A percentile compares a stretch with the other conserved stretches of the same genome.
Evolutionary conservation across 2,888 invertebrate genomes (phyloP).

Genomic region (Notodonta dromedarius): DNA sequence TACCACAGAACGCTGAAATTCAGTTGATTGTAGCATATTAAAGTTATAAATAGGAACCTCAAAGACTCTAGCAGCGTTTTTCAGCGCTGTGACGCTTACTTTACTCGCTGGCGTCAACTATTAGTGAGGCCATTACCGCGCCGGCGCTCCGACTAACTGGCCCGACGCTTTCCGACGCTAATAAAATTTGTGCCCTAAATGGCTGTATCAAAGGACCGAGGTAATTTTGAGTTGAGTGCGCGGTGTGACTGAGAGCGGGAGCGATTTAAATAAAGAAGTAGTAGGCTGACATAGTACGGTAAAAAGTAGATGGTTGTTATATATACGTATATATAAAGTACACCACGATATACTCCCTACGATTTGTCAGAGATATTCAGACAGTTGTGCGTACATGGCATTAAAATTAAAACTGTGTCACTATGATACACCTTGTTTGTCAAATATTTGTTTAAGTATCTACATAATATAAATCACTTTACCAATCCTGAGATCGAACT

Average conservation of each 20-base stretch:
- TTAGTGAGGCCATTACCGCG: conserved; percentile 38
- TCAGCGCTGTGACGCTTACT: conserved; percentile 35
- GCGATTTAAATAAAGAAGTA: not conserved
- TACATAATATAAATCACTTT: too few species aligned
- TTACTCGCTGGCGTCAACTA: conserved; percentile 26
- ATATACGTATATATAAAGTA: not conserved
- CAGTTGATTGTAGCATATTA: not conserved
- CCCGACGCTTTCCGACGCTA: conserved; percentile 45
- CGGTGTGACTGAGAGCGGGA: conserved; percentile 14
- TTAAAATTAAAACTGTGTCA: too few species aligned
- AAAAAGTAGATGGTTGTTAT: too few species aligned
- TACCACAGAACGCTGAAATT: not conserved
- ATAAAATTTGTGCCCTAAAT: conserved; percentile 61
- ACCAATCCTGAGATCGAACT: too few species aligned
- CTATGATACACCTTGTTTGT: too few species aligned
- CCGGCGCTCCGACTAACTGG: conserved; percentile 27
- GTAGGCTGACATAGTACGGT: not conserved
- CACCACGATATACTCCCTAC: not conserved
- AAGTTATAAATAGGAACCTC: too few species aligned
- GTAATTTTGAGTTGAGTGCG: conserved; percentile 37
- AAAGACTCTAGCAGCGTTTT: conserved; percentile 13
- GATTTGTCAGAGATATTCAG: too few species aligned
- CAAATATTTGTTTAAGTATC: too few species aligned
- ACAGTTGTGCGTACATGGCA: too few species aligned
- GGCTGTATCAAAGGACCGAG: conserved; percentile 53